Conservation (phyloP, 2,797 vertebrate species). For the Mus minutoides region DNA sequence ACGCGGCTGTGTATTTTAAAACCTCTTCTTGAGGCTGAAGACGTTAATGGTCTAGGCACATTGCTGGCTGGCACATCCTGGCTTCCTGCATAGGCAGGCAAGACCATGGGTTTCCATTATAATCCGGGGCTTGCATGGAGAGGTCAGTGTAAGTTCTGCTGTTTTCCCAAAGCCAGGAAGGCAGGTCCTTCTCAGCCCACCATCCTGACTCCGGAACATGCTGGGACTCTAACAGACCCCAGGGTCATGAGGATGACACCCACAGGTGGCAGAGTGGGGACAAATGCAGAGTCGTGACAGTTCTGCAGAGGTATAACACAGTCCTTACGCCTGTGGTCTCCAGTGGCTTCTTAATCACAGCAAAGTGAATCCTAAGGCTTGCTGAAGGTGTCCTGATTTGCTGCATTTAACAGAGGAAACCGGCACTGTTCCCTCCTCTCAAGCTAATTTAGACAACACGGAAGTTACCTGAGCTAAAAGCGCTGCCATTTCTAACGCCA, state of each 20-base stretch:
- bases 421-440: not conserved
- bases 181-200: not conserved
- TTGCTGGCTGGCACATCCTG: not conserved
- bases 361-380: conserved; percentile 56
- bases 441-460: not conserved
- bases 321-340: conserved; percentile 39
- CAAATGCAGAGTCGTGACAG: not conserved
- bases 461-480: conserved; percentile 95
- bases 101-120: not conserved
- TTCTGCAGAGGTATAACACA: not conserved
- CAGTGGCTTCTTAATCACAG: conserved; percentile 57
- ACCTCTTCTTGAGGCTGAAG: not conserved
- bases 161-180: not conserved
- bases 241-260: not conserved
- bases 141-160: not conserved
- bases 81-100: not conserved
- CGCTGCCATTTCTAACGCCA: conserved; percentile 96
- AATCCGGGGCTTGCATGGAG: not conserved
- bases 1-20: not conserved
- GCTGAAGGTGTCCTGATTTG: not conserved
- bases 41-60: not conserved
- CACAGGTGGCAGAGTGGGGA: not conserved
- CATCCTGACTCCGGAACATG: not conserved
- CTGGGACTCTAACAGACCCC: not conserved
- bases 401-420: conserved; percentile 31